These are phyloP conservation scores for Corythornis madagascariensis DNA, from an alignment of 2,113 vertebrate genomes.

Conservation along the genomic window DNA sequence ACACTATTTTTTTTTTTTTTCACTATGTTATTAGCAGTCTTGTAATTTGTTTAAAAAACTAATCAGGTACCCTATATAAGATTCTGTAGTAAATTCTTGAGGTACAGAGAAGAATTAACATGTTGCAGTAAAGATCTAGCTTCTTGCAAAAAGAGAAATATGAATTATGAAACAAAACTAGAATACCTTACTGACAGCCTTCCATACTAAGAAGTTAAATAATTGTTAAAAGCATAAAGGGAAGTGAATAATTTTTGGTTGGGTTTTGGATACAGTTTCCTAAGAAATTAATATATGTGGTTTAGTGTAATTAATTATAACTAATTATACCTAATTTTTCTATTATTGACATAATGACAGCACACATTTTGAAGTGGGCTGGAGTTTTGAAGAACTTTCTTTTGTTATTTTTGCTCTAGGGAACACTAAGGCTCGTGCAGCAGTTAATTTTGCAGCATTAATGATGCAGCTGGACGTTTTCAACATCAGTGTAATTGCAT, in stretches of 20 bases:
- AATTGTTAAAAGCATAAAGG: not conserved
- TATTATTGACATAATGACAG: not conserved
- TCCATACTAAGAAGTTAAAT: not conserved
- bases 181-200: not conserved
- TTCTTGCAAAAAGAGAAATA: not conserved
- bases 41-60: not conserved
- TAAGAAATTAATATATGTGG: not conserved
- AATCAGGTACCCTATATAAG: not conserved
- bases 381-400: not conserved
- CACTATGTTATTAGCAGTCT: not conserved
- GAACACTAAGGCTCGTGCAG: not conserved
- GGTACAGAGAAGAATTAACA: not conserved
- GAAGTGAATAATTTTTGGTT: not conserved
- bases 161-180: not conserved
- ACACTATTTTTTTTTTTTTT: slow-evolving; percentile 4
- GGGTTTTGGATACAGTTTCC: not conserved
- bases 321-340: not conserved
- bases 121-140: not conserved
- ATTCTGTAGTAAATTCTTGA: not conserved
- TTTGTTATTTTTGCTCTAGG: not conserved
- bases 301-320: not conserved
- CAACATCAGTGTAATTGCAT: not conserved
- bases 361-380: not conserved
- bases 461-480: not conserved
- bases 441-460: not conserved